phyloP scores from a whole-genome alignment of 1,140 invertebrate species.

The Polypedilum vanderplanki region DNA sequence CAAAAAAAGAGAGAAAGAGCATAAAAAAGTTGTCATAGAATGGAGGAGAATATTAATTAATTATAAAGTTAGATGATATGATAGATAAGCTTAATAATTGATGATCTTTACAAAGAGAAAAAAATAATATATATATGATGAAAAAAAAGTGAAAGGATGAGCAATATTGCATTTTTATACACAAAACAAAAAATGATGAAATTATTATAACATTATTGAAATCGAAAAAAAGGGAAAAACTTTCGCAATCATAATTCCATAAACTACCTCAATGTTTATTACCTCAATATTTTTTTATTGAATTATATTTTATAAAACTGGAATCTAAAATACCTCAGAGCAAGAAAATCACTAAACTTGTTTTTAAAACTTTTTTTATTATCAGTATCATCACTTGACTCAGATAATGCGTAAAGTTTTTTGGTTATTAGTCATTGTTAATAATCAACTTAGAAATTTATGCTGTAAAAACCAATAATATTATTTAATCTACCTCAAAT shows the following conservation, averaged over 20 bases:
- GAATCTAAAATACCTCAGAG: too few species aligned
- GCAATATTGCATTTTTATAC: constrained; percentile 27
- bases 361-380: too few species aligned
- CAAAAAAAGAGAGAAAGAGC: background rate
- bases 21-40: background rate
- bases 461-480: too few species aligned
- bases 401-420: too few species aligned
- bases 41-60: background rate
- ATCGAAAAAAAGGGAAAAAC: background rate
- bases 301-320: too few species aligned
- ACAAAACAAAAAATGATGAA: background rate
- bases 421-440: too few species aligned
- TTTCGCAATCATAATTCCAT: constrained; percentile 15
- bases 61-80: background rate
- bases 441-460: too few species aligned
- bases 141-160: constrained; percentile 23
- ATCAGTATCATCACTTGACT: too few species aligned
- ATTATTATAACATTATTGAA: background rate
- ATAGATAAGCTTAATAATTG: constrained; percentile 7
- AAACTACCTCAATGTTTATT: background rate
- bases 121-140: background rate
- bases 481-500: too few species aligned
- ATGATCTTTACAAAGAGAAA: background rate
- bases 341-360: too few species aligned
- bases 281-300: too few species aligned